phyloP scores from a whole-genome alignment of 30 jellyfish, hydroid and myxozoan species.

The Chrysaora quinquecirrha region DNA sequence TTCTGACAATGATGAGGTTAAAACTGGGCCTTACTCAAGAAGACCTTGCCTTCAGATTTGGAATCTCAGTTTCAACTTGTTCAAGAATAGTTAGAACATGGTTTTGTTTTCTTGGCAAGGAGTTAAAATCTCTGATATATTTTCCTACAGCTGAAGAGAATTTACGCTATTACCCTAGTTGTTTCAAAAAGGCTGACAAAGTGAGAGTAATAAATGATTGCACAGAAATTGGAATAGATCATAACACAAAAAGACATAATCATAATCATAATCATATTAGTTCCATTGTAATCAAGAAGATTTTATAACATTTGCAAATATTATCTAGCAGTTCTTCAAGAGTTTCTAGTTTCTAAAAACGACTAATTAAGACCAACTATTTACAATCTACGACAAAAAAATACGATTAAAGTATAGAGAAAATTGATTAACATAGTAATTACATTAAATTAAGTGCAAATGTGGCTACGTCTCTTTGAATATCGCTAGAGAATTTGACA shows the following conservation, averaged over 20 bases:
- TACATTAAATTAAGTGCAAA: neutral
- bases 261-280: neutral
- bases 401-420: neutral
- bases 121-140: constrained; percentile 26
- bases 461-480: neutral
- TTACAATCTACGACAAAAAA: neutral
- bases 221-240: constrained; percentile 31
- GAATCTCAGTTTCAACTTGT: constrained; percentile 21
- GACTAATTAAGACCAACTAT: neutral
- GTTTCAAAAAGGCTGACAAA: constrained; percentile 33
- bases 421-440: too few species aligned
- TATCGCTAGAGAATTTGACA: neutral
- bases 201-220: constrained; percentile 47
- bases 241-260: neutral
- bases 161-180: constrained; percentile 19
- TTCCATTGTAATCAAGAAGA: neutral
- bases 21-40: constrained; percentile 31
- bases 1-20: constrained; percentile 13
- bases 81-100: constrained; percentile 47
- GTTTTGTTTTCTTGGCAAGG: constrained; percentile 38
- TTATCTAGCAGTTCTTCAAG: constrained; percentile 1
- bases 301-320: neutral
- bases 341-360: neutral
- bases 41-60: constrained; percentile 56
- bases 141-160: constrained; percentile 41